Conservation (phyloP, 2,797 vertebrate genomes). For the Fundulus diaphanus region DNA sequence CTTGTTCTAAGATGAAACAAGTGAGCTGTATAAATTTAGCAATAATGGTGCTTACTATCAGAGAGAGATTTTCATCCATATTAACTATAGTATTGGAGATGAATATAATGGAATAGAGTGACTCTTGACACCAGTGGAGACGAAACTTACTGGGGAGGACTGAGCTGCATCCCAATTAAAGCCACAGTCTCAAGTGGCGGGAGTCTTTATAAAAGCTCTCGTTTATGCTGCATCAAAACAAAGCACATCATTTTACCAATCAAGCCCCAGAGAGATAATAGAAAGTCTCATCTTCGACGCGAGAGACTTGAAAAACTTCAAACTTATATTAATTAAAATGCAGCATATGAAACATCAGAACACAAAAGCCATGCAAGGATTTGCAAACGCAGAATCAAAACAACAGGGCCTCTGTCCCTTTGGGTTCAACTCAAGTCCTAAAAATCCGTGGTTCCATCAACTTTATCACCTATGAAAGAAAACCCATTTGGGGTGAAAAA, state of each 20-base stretch:
- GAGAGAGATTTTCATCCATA: neutral
- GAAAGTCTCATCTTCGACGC: neutral
- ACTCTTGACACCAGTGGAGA: neutral
- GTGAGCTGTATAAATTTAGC: neutral
- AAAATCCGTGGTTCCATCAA: neutral
- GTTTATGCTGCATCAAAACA: neutral
- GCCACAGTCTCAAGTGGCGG: neutral
- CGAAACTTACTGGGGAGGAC: neutral
- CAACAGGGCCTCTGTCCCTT: neutral
- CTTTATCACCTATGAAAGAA: conserved; percentile 10
- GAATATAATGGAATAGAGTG: neutral
- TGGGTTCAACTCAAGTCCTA: neutral
- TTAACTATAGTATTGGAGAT: neutral
- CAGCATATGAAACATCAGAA: conserved; percentile 1
- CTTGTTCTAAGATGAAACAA: neutral
- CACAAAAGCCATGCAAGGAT: neutral
- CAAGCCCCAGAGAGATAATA: neutral
- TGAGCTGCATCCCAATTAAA: neutral
- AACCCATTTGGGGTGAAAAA: conserved; percentile 31
- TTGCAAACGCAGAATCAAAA: neutral
- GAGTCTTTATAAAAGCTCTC: neutral
- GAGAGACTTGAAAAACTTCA: neutral
- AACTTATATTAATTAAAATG: neutral
- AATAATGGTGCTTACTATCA: neutral
- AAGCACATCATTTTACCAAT: neutral